These are phyloP conservation scores for Aporophyla nigra DNA, from an alignment of 2,888 invertebrate species.

Conservation along the genomic window DNA sequence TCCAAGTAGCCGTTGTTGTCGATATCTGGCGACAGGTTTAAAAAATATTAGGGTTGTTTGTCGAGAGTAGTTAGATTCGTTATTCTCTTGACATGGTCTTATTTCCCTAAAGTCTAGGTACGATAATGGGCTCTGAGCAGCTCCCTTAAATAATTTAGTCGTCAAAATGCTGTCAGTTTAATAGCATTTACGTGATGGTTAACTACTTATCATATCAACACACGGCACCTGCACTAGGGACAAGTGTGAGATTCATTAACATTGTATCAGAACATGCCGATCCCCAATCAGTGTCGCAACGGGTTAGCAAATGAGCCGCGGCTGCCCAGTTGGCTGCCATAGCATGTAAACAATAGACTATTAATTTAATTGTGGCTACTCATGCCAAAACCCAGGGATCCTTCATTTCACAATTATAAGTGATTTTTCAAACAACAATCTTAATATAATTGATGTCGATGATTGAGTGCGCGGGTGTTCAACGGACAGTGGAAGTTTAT, in stretches of 20 bases:
- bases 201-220: constrained; percentile 20
- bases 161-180: constrained; percentile 8
- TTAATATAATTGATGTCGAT: constrained; percentile 60
- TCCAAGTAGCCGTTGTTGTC: constrained; percentile 96
- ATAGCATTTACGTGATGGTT: constrained; percentile 23
- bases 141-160: constrained; percentile 1
- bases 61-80: neutral
- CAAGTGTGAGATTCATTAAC: constrained; percentile 50
- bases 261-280: constrained; percentile 53
- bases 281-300: constrained; percentile 62
- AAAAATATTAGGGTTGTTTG: neutral
- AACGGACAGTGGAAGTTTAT: constrained; percentile 38
- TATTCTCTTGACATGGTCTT: neutral
- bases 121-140: neutral
- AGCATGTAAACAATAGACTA: constrained; percentile 67
- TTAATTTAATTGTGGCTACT: constrained; percentile 55
- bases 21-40: constrained; percentile 91
- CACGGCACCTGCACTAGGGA: constrained; percentile 15
- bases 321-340: constrained; percentile 64
- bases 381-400: constrained; percentile 64
- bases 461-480: constrained; percentile 59
- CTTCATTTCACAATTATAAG: constrained; percentile 59
- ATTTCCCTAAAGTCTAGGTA: neutral
- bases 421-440: constrained; percentile 55
- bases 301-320: constrained; percentile 51